Base-by-base conservation (phyloP, 2,888 invertebrate species). In the Stenoptilia bipunctidactyla region DNA sequence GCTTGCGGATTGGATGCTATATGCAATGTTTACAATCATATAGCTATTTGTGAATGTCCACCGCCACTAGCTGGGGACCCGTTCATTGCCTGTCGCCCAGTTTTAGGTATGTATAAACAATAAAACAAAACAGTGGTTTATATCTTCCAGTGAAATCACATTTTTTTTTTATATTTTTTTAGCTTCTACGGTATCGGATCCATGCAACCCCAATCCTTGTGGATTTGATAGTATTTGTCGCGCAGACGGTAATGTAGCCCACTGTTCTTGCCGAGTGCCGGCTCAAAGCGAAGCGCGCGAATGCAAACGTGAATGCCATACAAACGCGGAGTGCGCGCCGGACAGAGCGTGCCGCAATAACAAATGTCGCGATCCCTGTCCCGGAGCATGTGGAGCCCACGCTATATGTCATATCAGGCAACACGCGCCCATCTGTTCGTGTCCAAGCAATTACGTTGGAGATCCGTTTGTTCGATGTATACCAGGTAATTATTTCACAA, bases 351-450 rank as follows among this genome's bases (percentile, higher is more conserved):
- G 92, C 58, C 85, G 89, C 13, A 84, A 85, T 49, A 86, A 86
- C 45, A 89, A 88, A 52, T 92, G 91, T 56, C 82, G 83, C 43
- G 88, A 92, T 58, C 91, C 91, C 25, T 92, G 93, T 53, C 88
- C 89, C 10, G 93, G 92, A 37, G 87, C 90, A 37, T 94, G 94
- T 56, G 94, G 93, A 13, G 80, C 87, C 37, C 89, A 89, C 59
- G 91, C 92, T 1, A 68, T 87, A 47, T 94, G 94, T 55, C 86
- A 88, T 53, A 90, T 91, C 10, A 86, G 89, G 15, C 87, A 89
- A 48, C 93, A 93, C 57, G 85, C 89, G 36, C 92, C 94, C n/a
- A 88, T 89, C 48, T 95, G 95, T 65, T 86, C 87, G 15, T 93
- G 93, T 53, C 86, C 87, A 20, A 54, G 72, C 36, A 87, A 88